Evolutionary conservation across 2,888 invertebrate species (phyloP).

Genomic region (Epinotia nisella): DNA sequence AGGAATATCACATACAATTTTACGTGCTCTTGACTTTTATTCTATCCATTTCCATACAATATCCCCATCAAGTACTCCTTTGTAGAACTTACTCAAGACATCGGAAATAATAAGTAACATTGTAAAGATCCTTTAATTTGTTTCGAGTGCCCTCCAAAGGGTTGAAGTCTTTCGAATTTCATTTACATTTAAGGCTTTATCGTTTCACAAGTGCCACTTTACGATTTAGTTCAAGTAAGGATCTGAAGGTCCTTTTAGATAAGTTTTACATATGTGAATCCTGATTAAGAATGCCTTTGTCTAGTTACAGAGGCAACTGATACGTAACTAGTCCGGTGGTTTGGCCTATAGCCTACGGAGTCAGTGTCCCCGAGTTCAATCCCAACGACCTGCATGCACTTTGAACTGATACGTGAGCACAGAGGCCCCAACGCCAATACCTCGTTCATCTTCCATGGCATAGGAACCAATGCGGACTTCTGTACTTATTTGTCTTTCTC

Average conservation of each 20-base stretch:
- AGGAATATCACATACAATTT: not conserved
- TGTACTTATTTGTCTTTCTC: no score
- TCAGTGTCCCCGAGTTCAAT: no score
- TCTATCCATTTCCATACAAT: not conserved
- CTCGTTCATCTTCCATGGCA: no score
- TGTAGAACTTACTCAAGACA: slow-evolving; percentile 10
- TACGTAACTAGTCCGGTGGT: no score
- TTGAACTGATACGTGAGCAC: no score
- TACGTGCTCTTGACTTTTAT: not conserved
- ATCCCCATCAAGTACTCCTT: slow-evolving; percentile 18
- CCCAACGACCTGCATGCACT: no score
- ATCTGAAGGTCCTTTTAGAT: not conserved
- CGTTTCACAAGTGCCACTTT: slow-evolving; percentile 2
- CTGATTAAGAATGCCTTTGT: not conserved
- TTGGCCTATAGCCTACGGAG: no score
- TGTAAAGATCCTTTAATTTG: slow-evolving; percentile 24
- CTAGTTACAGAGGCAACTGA: no score
- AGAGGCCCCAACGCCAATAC: no score
- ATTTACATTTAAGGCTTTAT: not conserved
- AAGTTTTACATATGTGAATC: not conserved
- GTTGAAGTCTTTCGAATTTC: slow-evolving; percentile 2
- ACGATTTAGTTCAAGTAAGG: slow-evolving; percentile 4
- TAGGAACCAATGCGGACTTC: no score
- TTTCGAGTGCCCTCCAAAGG: slow-evolving; percentile 22
- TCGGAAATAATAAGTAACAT: slow-evolving; percentile 20